Percentiles rank a stretch among this genome's conserved stretches.
Evolutionary conservation across 2,113 vertebrate genomes (phyloP).

Genomic region (Reinhardtius hippoglossoides): DNA sequence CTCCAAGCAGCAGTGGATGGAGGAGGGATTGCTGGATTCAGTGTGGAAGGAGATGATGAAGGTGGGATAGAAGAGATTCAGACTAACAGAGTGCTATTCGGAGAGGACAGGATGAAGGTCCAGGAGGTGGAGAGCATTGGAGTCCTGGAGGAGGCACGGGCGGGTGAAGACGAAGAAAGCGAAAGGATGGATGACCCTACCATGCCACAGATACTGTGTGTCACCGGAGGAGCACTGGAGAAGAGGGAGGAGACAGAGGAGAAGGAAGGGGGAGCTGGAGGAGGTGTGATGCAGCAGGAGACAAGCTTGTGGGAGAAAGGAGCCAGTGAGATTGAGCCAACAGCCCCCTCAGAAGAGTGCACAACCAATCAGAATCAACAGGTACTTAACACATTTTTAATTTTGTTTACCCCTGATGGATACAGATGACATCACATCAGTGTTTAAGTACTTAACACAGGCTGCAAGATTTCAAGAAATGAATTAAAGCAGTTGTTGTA

Average conservation of each 20-base stretch:
- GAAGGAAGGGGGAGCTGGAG: conserved; percentile 33
- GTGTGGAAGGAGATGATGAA: conserved; percentile 70
- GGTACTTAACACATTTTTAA: conserved; percentile 34
- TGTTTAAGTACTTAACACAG: too few species aligned
- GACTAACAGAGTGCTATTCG: conserved; percentile 58
- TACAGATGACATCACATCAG: too few species aligned
- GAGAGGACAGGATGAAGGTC: conserved; percentile 65
- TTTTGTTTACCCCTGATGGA: too few species aligned
- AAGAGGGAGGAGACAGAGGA: conserved; percentile 61
- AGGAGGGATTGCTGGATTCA: conserved; percentile 43
- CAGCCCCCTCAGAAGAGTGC: conserved; percentile 15
- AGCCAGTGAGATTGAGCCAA: conserved; percentile 32
- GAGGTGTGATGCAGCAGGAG: conserved; percentile 56
- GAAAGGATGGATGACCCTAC: conserved; percentile 74
- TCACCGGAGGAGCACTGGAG: conserved; percentile 73
- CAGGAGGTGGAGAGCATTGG: conserved; percentile 80
- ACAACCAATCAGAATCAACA: conserved; percentile 18
- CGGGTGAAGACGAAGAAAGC: conserved; percentile 62
- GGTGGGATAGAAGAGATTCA: conserved; percentile 82
- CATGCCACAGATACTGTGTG: conserved; percentile 81
- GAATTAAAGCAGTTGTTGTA: too few species aligned
- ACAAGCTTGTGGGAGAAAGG: conserved; percentile 39
- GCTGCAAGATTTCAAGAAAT: too few species aligned
- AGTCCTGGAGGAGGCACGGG: conserved; percentile 69
- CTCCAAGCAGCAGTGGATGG: conserved; percentile 48